phyloP scores from a whole-genome alignment of 2,113 vertebrate genomes.

The Aythya baeri region DNA sequence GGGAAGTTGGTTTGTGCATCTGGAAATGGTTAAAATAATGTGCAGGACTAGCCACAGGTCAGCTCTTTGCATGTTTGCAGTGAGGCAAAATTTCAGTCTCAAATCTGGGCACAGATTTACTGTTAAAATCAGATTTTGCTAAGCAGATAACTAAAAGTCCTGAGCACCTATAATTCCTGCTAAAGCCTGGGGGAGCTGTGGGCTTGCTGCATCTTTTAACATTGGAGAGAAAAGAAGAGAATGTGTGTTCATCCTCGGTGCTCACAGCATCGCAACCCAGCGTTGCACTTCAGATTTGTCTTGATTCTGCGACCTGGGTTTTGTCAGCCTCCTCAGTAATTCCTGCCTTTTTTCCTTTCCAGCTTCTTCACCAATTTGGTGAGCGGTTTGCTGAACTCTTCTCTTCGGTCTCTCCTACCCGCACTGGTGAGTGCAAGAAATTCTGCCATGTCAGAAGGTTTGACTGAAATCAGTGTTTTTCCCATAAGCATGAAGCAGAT shows the following conservation, averaged over 20 bases:
- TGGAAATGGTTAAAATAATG: rapidly evolving
- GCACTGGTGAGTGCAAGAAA: constrained; percentile 20
- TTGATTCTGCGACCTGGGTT: neutral
- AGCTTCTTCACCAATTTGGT: constrained; percentile 23
- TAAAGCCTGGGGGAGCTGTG: constrained; percentile 9
- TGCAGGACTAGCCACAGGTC: neutral
- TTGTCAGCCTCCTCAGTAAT: neutral
- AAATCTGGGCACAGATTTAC: neutral
- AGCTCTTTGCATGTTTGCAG: neutral
- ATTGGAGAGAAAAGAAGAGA: neutral
- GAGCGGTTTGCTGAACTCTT: neutral
- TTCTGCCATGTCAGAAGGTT: neutral
- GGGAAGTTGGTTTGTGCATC: rapidly evolving
- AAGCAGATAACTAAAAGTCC: neutral
- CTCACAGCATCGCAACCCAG: rapidly evolving
- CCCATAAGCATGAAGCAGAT: neutral
- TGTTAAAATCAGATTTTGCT: neutral
- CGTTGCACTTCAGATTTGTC: neutral
- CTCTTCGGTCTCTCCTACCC: neutral
- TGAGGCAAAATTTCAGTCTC: neutral
- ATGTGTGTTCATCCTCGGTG: rapidly evolving
- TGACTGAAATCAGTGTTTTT: neutral
- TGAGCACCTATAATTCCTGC: neutral
- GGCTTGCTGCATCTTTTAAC: neutral
- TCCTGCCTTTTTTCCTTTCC: neutral